phyloP scores from a whole-genome alignment of 2,888 invertebrate genomes.

The Iphiclides podalirius region DNA sequence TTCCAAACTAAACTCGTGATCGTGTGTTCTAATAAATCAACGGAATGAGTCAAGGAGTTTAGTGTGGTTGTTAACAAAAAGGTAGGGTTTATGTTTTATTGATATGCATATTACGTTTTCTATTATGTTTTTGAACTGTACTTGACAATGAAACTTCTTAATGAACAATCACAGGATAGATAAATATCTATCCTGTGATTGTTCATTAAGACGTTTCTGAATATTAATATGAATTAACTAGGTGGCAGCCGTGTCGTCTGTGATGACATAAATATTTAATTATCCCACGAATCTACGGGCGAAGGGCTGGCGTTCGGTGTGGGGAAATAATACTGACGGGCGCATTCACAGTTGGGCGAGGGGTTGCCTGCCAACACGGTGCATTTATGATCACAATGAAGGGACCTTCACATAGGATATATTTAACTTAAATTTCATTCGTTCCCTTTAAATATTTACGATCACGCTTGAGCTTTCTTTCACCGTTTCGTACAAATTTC shows the following conservation, averaged over 20 bases:
- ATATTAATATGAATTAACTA: constrained; percentile 20
- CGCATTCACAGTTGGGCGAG: constrained; percentile 43
- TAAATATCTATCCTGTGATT: not conserved
- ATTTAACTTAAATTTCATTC: constrained; percentile 33
- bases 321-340: constrained; percentile 54
- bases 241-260: constrained; percentile 35
- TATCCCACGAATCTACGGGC: constrained; percentile 65
- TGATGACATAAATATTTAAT: constrained; percentile 75
- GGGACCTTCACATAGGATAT: constrained; percentile 57
- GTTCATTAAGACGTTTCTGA: not conserved
- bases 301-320: constrained; percentile 53
- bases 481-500: no score
- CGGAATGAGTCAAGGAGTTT: constrained; percentile 59
- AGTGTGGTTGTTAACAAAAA: constrained; percentile 52
- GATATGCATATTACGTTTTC: no score
- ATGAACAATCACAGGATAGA: no score
- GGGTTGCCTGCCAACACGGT: constrained; percentile 50
- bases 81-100: constrained; percentile 41
- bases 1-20: constrained; percentile 55
- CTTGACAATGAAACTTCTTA: no score
- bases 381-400: constrained; percentile 49
- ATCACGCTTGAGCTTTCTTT: no score
- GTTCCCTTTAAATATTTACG: not conserved
- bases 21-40: constrained; percentile 56
- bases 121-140: no score